These are phyloP conservation scores for Ispidina picta DNA, from an alignment of 2,797 vertebrate species.

Conservation along the genomic window DNA sequence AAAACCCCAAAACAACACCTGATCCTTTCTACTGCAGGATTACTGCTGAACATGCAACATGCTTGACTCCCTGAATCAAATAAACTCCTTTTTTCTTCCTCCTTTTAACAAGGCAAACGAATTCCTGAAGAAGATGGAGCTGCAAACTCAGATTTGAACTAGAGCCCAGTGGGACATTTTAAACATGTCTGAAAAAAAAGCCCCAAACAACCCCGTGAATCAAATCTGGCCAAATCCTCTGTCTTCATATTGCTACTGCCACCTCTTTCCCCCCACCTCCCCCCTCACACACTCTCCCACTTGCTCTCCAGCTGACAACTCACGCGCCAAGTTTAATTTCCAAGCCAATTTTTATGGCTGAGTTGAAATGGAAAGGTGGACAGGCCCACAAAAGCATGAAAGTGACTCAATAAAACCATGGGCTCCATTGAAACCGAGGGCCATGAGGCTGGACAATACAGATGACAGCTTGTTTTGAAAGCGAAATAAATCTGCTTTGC, in stretches of 20 bases:
- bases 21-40: neutral
- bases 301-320: neutral
- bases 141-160: neutral
- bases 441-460: neutral
- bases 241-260: neutral
- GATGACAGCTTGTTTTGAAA: neutral
- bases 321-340: neutral
- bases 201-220: neutral
- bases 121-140: neutral
- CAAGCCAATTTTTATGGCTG: conserved; percentile 24
- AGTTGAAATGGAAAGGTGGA: conserved; percentile 21
- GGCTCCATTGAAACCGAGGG: neutral
- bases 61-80: neutral
- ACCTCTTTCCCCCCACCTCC: neutral
- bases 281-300: neutral
- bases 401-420: conserved; percentile 7
- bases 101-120: neutral
- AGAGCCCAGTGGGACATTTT: neutral
- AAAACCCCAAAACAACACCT: neutral
- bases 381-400: conserved; percentile 13
- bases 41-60: neutral
- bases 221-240: neutral
- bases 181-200: neutral
- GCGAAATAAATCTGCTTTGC: neutral
- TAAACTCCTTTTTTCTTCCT: neutral